phyloP scores from a whole-genome alignment of 2,888 invertebrate species.

The Torymus aiolomorphi region DNA sequence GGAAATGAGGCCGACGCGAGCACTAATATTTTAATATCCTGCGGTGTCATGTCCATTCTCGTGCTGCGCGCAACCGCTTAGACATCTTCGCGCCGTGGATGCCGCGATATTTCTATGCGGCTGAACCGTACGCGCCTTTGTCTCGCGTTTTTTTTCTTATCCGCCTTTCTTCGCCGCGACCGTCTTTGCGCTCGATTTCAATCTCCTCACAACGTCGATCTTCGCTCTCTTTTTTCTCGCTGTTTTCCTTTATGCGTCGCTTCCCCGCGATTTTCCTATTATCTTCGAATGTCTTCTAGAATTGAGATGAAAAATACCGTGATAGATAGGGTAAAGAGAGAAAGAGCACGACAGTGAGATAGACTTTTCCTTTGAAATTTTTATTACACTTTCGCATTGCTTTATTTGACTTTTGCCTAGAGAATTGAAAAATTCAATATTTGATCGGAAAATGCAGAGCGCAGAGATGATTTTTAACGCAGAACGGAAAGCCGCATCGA shows the following conservation, averaged over 20 bases:
- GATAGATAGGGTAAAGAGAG: constrained; percentile 28
- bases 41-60: constrained; percentile 68
- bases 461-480: constrained; percentile 16
- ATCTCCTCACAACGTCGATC: constrained; percentile 20
- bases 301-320: constrained; percentile 32
- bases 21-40: constrained; percentile 69
- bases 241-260: constrained; percentile 15
- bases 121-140: constrained; percentile 3
- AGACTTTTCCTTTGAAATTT: constrained; percentile 22
- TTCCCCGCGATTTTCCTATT: constrained; percentile 39
- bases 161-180: constrained; percentile 8
- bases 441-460: background rate
- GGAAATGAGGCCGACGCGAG: constrained; percentile 51
- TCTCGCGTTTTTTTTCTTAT: constrained; percentile 7
- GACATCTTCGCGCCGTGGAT: constrained; percentile 41
- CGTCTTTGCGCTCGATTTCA: constrained; percentile 39
- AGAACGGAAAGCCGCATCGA: background rate
- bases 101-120: constrained; percentile 22
- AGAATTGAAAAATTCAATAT: constrained; percentile 37
- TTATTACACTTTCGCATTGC: constrained; percentile 13
- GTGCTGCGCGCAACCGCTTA: constrained; percentile 55
- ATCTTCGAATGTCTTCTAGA: constrained; percentile 35
- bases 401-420: background rate
- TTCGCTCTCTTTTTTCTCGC: background rate
- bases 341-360: background rate